These are phyloP conservation scores for Leptosomus discolor DNA, from an alignment of 2,113 vertebrate genomes.

Conservation along the genomic window DNA sequence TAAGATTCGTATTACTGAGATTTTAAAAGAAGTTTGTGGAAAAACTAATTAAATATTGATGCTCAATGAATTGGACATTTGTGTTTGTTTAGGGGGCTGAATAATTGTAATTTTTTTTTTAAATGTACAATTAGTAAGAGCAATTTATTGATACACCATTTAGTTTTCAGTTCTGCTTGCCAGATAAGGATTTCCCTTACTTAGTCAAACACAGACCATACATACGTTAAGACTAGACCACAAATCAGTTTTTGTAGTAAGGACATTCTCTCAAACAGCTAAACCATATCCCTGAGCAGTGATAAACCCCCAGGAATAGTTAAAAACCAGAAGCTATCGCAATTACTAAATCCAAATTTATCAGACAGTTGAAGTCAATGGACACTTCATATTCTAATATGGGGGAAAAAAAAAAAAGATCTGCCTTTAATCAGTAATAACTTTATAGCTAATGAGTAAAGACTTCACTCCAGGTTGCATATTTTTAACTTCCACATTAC, in stretches of 20 bases:
- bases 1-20: neutral
- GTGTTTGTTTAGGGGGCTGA: neutral
- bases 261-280: neutral
- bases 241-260: neutral
- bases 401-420: neutral
- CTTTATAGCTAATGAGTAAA: neutral
- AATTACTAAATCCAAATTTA: neutral
- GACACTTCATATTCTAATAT: neutral
- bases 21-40: neutral
- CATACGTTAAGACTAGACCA: neutral
- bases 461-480: neutral
- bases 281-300: neutral
- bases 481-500: neutral
- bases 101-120: neutral
- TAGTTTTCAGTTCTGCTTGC: neutral
- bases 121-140: neutral
- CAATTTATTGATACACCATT: neutral
- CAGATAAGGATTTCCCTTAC: neutral
- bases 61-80: neutral
- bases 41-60: slow-evolving; percentile 12
- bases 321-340: neutral
- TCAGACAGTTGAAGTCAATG: neutral
- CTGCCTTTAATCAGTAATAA: neutral
- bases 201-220: neutral
- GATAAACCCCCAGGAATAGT: neutral